phyloP scores from a whole-genome alignment of 2,113 vertebrate species.

The Halcyon malimbica region DNA sequence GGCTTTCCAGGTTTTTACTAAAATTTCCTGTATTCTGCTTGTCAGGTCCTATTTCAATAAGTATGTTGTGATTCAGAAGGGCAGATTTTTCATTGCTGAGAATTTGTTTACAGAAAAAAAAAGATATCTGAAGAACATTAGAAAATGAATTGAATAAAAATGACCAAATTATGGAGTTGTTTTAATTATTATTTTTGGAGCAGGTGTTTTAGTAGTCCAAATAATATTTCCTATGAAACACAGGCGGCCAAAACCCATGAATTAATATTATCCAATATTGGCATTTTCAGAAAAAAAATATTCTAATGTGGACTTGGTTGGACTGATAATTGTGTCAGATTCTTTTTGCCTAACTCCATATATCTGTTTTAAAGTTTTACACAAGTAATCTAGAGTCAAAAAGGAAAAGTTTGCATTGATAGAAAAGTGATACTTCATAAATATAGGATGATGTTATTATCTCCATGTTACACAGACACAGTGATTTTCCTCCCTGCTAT shows the following conservation, averaged over 20 bases:
- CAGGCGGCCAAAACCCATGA: background rate
- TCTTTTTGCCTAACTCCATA: background rate
- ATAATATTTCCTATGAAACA: background rate
- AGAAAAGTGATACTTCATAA: background rate
- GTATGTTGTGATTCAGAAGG: background rate
- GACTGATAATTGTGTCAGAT: background rate
- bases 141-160: background rate
- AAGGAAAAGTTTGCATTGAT: background rate
- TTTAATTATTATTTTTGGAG: background rate
- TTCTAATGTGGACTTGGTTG: background rate
- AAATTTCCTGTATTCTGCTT: background rate
- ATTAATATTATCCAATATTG: background rate
- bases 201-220: background rate
- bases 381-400: background rate
- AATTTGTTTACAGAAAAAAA: background rate
- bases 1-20: background rate
- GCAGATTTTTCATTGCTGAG: background rate
- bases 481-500: background rate
- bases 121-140: background rate
- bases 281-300: background rate
- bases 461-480: background rate
- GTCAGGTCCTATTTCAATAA: background rate
- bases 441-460: background rate
- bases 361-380: background rate
- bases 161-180: rapidly evolving